phyloP scores from a whole-genome alignment of 2,888 invertebrate species.

The Cybosia mesomella region DNA sequence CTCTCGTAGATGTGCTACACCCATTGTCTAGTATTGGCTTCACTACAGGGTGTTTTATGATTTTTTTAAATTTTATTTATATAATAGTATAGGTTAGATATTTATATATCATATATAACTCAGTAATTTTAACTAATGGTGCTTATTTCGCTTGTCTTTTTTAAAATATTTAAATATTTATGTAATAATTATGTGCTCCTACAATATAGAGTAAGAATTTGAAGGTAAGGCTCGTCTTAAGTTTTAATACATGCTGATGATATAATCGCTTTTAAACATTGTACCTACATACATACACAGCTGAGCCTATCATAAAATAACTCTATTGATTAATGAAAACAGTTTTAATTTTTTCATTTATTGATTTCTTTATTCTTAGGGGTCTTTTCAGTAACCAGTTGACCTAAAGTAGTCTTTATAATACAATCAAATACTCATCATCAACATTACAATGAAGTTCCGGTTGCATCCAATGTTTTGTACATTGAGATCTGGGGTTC shows the following conservation, averaged over 20 bases:
- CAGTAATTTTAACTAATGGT: constrained; percentile 6
- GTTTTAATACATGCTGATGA: neutral
- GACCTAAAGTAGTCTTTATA: too few relatives aligned
- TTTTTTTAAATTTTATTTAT: neutral
- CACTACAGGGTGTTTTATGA: neutral
- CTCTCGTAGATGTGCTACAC: constrained; percentile 30
- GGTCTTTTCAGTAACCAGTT: neutral
- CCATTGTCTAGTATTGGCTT: neutral
- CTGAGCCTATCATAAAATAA: neutral
- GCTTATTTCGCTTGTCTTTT: constrained; percentile 14
- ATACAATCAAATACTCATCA: too few relatives aligned
- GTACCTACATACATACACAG: too few relatives aligned
- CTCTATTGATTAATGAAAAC: neutral
- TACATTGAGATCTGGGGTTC: too few relatives aligned
- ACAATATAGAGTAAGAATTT: neutral
- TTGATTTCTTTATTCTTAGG: too few relatives aligned
- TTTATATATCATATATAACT: neutral
- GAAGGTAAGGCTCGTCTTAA: constrained; percentile 9
- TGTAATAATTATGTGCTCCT: constrained; percentile 11
- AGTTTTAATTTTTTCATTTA: too few relatives aligned
- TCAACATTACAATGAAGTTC: too few relatives aligned
- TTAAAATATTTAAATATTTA: constrained; percentile 10
- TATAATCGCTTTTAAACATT: neutral
- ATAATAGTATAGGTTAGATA: neutral
- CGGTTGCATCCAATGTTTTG: too few relatives aligned